A percentile compares a stretch with the other conserved stretches of the same genome.
Conservation (phyloP, 2,113 vertebrate genomes). For the Taurulus bubalis region DNA sequence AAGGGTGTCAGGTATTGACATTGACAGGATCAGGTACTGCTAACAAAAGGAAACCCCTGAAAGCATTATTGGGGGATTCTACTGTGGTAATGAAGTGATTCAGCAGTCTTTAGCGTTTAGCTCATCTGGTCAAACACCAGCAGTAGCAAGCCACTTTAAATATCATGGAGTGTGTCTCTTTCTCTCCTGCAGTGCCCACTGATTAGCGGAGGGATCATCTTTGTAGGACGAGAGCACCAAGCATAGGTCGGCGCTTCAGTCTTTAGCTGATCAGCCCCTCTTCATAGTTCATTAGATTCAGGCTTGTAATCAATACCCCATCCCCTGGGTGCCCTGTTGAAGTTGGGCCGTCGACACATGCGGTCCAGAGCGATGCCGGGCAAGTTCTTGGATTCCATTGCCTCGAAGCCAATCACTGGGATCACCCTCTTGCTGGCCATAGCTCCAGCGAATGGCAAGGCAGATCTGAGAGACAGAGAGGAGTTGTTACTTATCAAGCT, state of each 20-base stretch:
- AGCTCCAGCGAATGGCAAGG: slow-evolving; percentile 87
- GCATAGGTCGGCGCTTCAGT: slow-evolving; percentile 41
- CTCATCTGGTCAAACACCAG: slow-evolving; percentile 25
- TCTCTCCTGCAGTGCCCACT: neutral
- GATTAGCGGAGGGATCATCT: slow-evolving; percentile 19
- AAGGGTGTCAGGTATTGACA: neutral
- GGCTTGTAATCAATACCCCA: slow-evolving; percentile 86
- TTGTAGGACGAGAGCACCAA: slow-evolving; percentile 10
- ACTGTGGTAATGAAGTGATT: slow-evolving; percentile 29
- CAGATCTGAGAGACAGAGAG: slow-evolving; percentile 82
- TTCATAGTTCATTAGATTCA: slow-evolving; percentile 91
- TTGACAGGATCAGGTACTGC: neutral
- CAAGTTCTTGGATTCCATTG: slow-evolving; percentile 74
- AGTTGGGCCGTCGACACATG: slow-evolving; percentile 87
- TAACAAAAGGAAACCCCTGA: slow-evolving; percentile 15
- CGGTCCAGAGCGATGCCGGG: slow-evolving; percentile 78
- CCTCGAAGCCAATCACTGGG: slow-evolving; percentile 76
- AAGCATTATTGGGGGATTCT: neutral
- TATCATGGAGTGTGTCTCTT: slow-evolving; percentile 20
- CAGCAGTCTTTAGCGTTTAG: neutral
- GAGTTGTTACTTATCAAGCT: neutral
- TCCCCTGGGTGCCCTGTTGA: slow-evolving; percentile 91
- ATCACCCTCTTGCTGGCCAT: slow-evolving; percentile 77
- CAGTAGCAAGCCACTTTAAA: slow-evolving; percentile 37
- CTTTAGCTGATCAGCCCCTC: slow-evolving; percentile 24